Conservation (phyloP, 2,888 invertebrate species). For the Eristalinus sepulchralis region DNA sequence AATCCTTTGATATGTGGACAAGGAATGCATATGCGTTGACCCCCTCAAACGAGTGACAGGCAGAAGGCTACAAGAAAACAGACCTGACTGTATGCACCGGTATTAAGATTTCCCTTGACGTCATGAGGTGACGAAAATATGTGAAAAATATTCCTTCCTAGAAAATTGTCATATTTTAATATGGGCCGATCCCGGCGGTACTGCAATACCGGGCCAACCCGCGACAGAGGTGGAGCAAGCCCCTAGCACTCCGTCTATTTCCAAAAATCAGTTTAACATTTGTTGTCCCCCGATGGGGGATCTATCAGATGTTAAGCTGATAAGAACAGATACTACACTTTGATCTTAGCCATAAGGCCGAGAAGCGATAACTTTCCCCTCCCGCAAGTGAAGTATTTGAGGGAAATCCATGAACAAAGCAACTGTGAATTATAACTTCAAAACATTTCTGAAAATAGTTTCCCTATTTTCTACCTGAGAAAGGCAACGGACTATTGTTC, state of each 20-base stretch:
- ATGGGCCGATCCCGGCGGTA: conserved; percentile 83
- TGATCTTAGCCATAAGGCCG: conserved; percentile 84
- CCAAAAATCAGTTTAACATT: conserved; percentile 84
- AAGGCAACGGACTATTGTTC: too few species aligned
- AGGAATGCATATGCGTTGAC: too few species aligned
- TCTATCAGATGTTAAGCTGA: conserved; percentile 87
- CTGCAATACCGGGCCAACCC: conserved; percentile 87
- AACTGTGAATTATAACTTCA: conserved; percentile 2
- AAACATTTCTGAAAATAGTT: not conserved
- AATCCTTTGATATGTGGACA: too few species aligned
- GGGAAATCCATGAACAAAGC: not conserved
- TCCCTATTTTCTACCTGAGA: not conserved
- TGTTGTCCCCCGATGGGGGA: conserved; percentile 82
- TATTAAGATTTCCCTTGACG: too few species aligned
- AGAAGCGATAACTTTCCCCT: conserved; percentile 80
- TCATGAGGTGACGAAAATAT: too few species aligned
- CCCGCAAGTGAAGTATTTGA: not conserved
- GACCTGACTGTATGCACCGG: too few species aligned
- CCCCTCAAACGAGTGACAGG: too few species aligned
- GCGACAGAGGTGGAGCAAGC: conserved; percentile 86
- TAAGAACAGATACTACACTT: conserved; percentile 87
- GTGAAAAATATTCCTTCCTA: too few species aligned
- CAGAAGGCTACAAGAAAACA: too few species aligned
- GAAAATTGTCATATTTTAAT: too few species aligned
- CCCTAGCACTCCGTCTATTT: conserved; percentile 83